Percentiles rank a stretch among this genome's conserved stretches.
Evolutionary conservation across 2,888 invertebrate species (phyloP).

Genomic region (Drosophila suboccidentalis): DNA sequence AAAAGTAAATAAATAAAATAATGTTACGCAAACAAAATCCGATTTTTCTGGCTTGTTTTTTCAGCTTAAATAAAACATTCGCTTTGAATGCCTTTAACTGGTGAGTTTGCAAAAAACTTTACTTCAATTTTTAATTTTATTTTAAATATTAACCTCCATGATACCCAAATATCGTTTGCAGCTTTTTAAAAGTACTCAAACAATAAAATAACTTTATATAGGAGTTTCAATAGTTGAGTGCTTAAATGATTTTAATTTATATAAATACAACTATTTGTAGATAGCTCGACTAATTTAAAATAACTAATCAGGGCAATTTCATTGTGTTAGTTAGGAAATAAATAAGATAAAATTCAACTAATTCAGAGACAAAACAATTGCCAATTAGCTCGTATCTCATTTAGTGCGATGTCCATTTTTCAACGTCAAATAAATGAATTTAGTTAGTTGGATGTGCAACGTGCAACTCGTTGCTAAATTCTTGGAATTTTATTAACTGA

Average conservation of each 20-base stretch:
- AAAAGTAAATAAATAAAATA: slow-evolving; percentile 20
- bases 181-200: neutral
- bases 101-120: neutral
- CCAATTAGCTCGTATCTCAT: slow-evolving; percentile 17
- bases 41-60: slow-evolving; percentile 15
- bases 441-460: slow-evolving; percentile 24
- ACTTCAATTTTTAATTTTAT: neutral
- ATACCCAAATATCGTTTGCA: neutral
- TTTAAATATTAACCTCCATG: neutral
- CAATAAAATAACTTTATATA: neutral
- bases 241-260: neutral
- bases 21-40: slow-evolving; percentile 21
- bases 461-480: slow-evolving; percentile 23
- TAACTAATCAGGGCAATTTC: neutral
- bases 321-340: neutral
- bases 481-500: slow-evolving; percentile 53
- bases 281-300: neutral
- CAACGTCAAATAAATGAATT: slow-evolving; percentile 39
- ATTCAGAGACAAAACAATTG: neutral
- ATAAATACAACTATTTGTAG: neutral
- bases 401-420: slow-evolving; percentile 28
- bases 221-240: neutral
- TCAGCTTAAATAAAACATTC: slow-evolving; percentile 31
- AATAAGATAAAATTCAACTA: neutral
- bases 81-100: slow-evolving; percentile 24